Evolutionary conservation across 2,113 vertebrate species (phyloP), one percentile per base, ranked within the genome.

Genomic region (Tupaia chinensis): DNA sequence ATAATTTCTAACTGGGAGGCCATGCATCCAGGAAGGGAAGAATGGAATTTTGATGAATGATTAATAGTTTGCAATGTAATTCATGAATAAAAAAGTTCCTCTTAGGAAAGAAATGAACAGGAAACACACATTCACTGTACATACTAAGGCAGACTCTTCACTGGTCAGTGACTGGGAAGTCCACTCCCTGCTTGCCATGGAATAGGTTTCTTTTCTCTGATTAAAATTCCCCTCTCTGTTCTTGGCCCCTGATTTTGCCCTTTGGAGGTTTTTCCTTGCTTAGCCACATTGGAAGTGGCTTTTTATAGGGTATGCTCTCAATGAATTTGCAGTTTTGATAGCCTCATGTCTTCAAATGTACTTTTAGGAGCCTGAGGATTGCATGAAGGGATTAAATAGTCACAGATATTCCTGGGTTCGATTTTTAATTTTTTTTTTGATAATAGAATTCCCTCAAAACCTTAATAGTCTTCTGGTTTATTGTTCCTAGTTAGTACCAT

Each of bases 131-230:
- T 7, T 27, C 61, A 9, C 65, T 54, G 25, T 5, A 22, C 16
- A 4, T 5, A 27, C 17, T n/a, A 29, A 27, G 12, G 5, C 1
- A 2, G 63, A 7, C 56, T 63, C 13, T 25, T 44, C 1, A 1
- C 44, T 53, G 58, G 77, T 9, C n/a, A 27, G 61, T 61, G 7
- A 1, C 9, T 1, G 17, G 70, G 70, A 61, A 58, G 80, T 27
- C 20, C 9, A 54, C 66, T 12, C 5, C 3, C 56, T 3, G 4
- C 14, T 3, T 8, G 19, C 22, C 23, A 0, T 12, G 54, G 25
- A 9, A n/a, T 5, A 17, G 54, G 63, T 23, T 5, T 87, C 68
- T 65, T 29, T 61, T 14, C 68, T 34, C 25, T 74, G 53, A 65
- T 14, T 29, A 15, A 53, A 54, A 3, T 12, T 65, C 16, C 8